These are phyloP conservation scores for Danio rerio DNA, from an alignment of 2,113 vertebrate species.

Conservation along the genomic window GRCz12tu NC_133186.1:24484501-24485000, in stretches of 20 bases:
- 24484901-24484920: slow-evolving; percentile 37
- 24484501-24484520: too few species aligned
- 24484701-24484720: slow-evolving; percentile 66
- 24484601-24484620: too few species aligned
- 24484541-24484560: too few species aligned
- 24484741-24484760: slow-evolving; percentile 60
- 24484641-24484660: not conserved
- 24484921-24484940: slow-evolving; percentile 56
- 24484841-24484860: not conserved
- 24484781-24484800: slow-evolving; percentile 58
- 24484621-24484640: too few species aligned
- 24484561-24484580: too few species aligned
- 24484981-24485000: slow-evolving; percentile 66
- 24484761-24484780: slow-evolving; percentile 71
- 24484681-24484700: slow-evolving; percentile 44
- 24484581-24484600: too few species aligned
- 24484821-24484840: slow-evolving; percentile 11
- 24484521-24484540: too few species aligned
- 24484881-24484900: not conserved
- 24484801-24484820: slow-evolving; percentile 34
- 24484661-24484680: not conserved
- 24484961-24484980: slow-evolving; percentile 59
- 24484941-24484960: slow-evolving; percentile 61
- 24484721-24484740: slow-evolving; percentile 42
- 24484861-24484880: not conserved